Evolutionary conservation across 2,888 invertebrate genomes (phyloP).

Genomic region (Rosalia funebris): DNA sequence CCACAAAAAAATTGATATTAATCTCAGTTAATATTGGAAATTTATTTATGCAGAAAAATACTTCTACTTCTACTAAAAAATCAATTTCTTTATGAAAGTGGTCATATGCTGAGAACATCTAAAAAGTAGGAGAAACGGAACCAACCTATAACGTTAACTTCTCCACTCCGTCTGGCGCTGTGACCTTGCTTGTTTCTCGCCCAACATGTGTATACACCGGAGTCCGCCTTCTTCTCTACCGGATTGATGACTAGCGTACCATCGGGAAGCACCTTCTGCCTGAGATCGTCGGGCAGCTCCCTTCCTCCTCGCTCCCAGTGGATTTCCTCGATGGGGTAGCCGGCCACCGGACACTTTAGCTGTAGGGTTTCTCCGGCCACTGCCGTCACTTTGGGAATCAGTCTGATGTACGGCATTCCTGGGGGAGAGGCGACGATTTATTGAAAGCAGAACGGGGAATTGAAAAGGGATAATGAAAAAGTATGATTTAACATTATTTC

Average conservation of each 20-base stretch:
- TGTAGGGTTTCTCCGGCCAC: constrained; percentile 80
- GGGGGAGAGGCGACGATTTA: constrained; percentile 37
- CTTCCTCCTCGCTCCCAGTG: constrained; percentile 81
- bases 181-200: constrained; percentile 82
- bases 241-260: constrained; percentile 80
- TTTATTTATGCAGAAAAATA: too few relatives aligned
- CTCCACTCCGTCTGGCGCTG: constrained; percentile 77
- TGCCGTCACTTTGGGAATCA: constrained; percentile 83
- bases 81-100: too few relatives aligned
- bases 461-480: not conserved
- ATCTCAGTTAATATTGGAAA: too few relatives aligned
- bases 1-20: too few relatives aligned
- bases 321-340: constrained; percentile 83
- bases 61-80: too few relatives aligned
- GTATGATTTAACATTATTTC: too few relatives aligned
- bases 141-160: constrained; percentile 82
- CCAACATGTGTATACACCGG: constrained; percentile 83
- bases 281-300: constrained; percentile 80
- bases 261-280: constrained; percentile 78
- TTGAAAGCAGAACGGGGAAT: not conserved
- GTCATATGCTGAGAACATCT: too few relatives aligned
- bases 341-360: constrained; percentile 83
- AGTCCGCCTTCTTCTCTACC: constrained; percentile 79
- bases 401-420: constrained; percentile 83
- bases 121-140: constrained; percentile 39